A percentile compares a stretch with the other conserved stretches of the same genome.
phyloP scores from a whole-genome alignment of 2,113 vertebrate species.

The Carettochelys insculpta region DNA sequence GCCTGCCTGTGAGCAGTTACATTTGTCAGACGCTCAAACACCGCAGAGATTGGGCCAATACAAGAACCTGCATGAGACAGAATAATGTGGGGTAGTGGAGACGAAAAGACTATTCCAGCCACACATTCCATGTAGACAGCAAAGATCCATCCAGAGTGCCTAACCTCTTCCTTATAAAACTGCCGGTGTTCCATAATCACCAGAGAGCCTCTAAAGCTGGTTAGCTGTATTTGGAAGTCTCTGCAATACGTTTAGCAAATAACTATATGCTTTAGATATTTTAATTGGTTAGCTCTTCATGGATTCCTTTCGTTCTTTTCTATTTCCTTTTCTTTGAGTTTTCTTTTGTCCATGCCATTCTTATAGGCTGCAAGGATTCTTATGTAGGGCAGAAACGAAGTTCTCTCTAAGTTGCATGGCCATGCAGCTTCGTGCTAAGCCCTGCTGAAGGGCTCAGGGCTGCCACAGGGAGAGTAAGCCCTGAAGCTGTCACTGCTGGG shows the following conservation, averaged over 20 bases:
- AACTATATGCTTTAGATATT: neutral
- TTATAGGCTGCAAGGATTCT: neutral
- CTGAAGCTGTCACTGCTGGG: too few species aligned
- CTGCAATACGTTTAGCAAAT: neutral
- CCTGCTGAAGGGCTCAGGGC: too few species aligned
- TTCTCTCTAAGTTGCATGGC: too few species aligned
- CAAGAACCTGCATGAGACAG: neutral
- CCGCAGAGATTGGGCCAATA: neutral
- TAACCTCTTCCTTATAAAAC: constrained; percentile 34
- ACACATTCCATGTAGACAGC: constrained; percentile 9
- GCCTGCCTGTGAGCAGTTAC: too few species aligned
- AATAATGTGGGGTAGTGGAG: neutral
- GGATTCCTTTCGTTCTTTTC: neutral
- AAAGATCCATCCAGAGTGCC: neutral
- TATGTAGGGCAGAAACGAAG: too few species aligned
- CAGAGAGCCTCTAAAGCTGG: neutral
- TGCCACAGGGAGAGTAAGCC: too few species aligned
- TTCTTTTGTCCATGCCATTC: neutral
- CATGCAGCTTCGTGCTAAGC: too few species aligned
- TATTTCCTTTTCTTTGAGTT: constrained; percentile 19
- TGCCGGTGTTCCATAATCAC: constrained; percentile 13
- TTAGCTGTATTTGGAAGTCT: constrained; percentile 10
- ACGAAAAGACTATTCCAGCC: constrained; percentile 9
- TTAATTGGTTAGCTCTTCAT: constrained; percentile 13
- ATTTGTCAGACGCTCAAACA: too few species aligned